Evolutionary conservation across 2,797 vertebrate species (phyloP).

Genomic region (Acanthurus leucopareius): DNA sequence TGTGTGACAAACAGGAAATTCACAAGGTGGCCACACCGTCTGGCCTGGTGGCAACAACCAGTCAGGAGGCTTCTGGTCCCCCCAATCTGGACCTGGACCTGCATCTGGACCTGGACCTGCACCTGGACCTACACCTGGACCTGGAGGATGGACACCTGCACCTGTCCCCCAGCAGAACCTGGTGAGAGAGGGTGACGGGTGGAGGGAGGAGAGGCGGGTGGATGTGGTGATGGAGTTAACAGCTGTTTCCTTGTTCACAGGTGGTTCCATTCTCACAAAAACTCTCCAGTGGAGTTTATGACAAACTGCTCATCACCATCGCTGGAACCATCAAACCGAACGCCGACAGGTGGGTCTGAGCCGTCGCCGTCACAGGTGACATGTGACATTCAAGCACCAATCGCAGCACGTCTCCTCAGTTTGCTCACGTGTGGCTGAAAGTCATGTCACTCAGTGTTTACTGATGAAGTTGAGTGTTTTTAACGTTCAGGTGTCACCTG

Average conservation of each 20-base stretch:
- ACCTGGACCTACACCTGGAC: not conserved
- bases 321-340: constrained; percentile 55
- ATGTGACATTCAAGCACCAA: too few species aligned
- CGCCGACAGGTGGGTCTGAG: constrained; percentile 55
- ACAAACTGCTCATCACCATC: constrained; percentile 71
- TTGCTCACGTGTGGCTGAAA: too few species aligned
- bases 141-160: not conserved
- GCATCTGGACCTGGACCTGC: constrained; percentile 7
- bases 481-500: too few species aligned
- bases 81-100: constrained; percentile 25
- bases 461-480: too few species aligned
- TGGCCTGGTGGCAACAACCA: too few species aligned
- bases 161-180: constrained; percentile 19
- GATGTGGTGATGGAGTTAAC: not conserved
- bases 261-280: not conserved
- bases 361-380: too few species aligned
- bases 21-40: too few species aligned
- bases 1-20: not conserved
- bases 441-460: too few species aligned
- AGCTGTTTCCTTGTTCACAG: constrained; percentile 42
- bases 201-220: not conserved
- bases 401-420: too few species aligned
- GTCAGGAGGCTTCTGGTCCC: not conserved
- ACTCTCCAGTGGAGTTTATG: constrained; percentile 35
- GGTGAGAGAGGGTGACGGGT: constrained; percentile 40